A percentile compares a stretch with the other conserved stretches of the same genome.
phyloP scores from a whole-genome alignment of 2,797 vertebrate genomes.

The Florisuga fusca region DNA sequence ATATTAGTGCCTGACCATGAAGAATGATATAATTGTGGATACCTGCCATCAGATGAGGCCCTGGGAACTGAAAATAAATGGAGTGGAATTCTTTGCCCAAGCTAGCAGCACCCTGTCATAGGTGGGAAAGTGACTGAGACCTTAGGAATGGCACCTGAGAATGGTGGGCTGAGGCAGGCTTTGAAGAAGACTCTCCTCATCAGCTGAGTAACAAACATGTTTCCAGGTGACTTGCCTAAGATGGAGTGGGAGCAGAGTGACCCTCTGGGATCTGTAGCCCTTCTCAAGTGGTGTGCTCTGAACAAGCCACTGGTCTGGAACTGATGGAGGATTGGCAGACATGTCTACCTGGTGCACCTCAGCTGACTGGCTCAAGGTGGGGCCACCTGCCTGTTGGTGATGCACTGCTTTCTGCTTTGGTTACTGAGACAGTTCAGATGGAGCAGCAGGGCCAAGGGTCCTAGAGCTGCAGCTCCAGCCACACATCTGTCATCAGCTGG shows the following conservation, averaged over 20 bases:
- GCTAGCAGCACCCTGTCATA: not conserved
- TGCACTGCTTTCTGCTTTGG: not conserved
- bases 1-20: not conserved
- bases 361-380: not conserved
- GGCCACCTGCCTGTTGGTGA: not conserved
- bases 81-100: not conserved
- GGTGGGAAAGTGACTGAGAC: not conserved
- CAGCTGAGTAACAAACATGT: not conserved
- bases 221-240: not conserved
- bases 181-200: not conserved
- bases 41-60: not conserved
- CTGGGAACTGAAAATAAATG: not conserved
- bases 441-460: not conserved
- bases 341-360: not conserved
- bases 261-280: not conserved
- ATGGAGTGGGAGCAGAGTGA: not conserved
- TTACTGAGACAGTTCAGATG: too few relatives aligned
- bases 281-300: not conserved
- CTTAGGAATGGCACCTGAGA: not conserved
- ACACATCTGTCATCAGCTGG: not conserved
- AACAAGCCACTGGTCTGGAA: not conserved
- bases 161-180: not conserved
- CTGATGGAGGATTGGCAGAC: not conserved
- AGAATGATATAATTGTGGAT: not conserved
- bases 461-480: not conserved